A percentile compares a stretch with the other conserved stretches of the same genome.
Evolutionary conservation across 2,888 invertebrate species (phyloP).

Genomic region (Ethmia dodecea): DNA sequence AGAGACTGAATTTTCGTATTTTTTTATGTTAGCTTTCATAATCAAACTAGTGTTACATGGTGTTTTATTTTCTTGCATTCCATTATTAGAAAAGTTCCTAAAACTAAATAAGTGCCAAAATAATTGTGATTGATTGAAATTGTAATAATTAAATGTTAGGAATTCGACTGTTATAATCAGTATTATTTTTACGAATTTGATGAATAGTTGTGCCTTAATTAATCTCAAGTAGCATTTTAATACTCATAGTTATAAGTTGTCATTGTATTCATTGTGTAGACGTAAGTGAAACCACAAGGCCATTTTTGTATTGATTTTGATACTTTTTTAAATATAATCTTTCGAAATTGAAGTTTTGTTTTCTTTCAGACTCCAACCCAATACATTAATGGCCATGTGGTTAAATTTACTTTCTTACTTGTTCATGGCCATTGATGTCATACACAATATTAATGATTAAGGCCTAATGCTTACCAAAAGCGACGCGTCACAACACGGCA

Average conservation of each 20-base stretch:
- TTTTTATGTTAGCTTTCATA: neutral
- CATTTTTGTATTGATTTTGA: slow-evolving; percentile 65
- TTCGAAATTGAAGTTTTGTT: slow-evolving; percentile 33
- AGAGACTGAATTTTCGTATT: slow-evolving; percentile 14
- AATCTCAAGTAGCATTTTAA: slow-evolving; percentile 23
- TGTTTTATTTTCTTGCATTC: neutral
- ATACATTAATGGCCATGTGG: slow-evolving; percentile 72
- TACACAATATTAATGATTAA: no score
- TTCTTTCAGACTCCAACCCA: slow-evolving; percentile 54
- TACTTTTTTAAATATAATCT: slow-evolving; percentile 49
- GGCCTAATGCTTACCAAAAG: no score
- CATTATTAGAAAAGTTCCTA: slow-evolving; percentile 1
- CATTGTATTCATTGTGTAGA: slow-evolving; percentile 16
- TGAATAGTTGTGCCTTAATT: slow-evolving; percentile 13
- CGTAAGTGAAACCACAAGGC: slow-evolving; percentile 52
- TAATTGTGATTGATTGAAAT: neutral
- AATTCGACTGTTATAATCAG: no score
- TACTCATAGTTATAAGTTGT: slow-evolving; percentile 23
- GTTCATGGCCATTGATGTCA: slow-evolving; percentile 65
- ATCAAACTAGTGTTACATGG: neutral
- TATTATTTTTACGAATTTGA: neutral
- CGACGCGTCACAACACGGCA: no score
- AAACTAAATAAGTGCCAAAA: neutral
- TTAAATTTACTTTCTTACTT: slow-evolving; percentile 28
- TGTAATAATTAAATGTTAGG: no score